Percentiles rank a stretch among this genome's conserved stretches.
These are phyloP conservation scores for Schizothorax lantsangensis DNA, from an alignment of 2,797 vertebrate species.

Conservation along the genomic window DNA sequence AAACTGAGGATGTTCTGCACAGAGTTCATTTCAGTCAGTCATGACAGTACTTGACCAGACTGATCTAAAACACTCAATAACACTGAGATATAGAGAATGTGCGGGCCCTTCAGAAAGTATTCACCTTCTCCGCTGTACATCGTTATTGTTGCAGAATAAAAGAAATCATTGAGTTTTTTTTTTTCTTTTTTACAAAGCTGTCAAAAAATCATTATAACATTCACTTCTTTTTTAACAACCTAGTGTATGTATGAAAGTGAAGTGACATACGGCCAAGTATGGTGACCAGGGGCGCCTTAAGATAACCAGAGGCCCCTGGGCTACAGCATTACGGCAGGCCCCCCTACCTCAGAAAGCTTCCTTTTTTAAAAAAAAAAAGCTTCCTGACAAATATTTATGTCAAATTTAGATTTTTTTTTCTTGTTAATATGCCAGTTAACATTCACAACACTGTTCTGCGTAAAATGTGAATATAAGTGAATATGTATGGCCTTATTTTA, in stretches of 20 bases:
- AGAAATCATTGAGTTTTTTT: background rate
- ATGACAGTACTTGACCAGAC: background rate
- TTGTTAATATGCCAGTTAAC: too few species aligned
- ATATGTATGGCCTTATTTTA: too few species aligned
- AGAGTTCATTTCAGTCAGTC: slow-evolving; percentile 33
- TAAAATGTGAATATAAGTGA: too few species aligned
- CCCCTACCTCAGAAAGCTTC: too few species aligned
- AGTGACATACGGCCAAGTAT: too few species aligned
- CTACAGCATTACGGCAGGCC: too few species aligned
- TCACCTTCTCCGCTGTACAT: background rate
- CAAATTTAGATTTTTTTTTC: too few species aligned
- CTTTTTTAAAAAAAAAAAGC: too few species aligned
- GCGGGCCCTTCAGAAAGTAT: background rate
- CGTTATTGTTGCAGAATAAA: background rate
- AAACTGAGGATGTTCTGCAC: slow-evolving; percentile 90
- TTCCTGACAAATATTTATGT: too few species aligned
- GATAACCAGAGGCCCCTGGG: too few species aligned
- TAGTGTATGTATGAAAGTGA: background rate
- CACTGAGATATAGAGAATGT: background rate
- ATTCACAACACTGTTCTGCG: too few species aligned
- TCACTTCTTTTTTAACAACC: background rate
- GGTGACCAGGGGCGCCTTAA: too few species aligned
- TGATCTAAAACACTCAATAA: background rate
- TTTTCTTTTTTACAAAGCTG: background rate
- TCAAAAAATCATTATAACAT: background rate